A percentile compares a stretch with the other conserved stretches of the same genome.
Evolutionary conservation across 2,888 invertebrate species (phyloP).

Genomic region (Exocentrus adspersus): DNA sequence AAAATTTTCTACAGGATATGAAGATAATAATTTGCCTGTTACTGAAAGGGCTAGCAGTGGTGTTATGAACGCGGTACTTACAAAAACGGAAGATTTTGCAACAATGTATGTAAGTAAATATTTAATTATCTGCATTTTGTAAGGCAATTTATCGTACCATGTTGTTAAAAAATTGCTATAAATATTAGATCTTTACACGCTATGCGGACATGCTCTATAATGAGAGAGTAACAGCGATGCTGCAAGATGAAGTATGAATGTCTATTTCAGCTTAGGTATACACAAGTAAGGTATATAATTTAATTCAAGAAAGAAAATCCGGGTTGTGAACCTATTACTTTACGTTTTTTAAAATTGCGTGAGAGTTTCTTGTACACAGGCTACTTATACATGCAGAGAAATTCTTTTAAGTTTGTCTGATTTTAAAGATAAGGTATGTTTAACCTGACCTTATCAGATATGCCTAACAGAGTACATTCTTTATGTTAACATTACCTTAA

Average conservation of each 20-base stretch:
- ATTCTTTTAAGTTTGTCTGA: conserved; percentile 39
- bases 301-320: conserved; percentile 30
- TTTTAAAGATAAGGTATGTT: conserved; percentile 41
- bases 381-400: conserved; percentile 43
- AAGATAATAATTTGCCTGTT: no score
- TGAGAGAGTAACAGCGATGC: neutral
- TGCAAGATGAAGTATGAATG: neutral
- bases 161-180: no score
- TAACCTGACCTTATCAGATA: conserved; percentile 38
- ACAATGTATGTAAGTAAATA: no score
- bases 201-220: neutral
- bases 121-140: no score
- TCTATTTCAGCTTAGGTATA: neutral
- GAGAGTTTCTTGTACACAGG: conserved; percentile 20
- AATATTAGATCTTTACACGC: no score
- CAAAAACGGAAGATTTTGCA: no score
- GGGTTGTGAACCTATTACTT: conserved; percentile 33
- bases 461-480: conserved; percentile 25
- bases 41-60: no score
- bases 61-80: no score
- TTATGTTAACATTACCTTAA: conserved; percentile 27
- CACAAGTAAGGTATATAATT: neutral
- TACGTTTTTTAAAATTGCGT: conserved; percentile 27
- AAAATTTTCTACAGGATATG: no score
- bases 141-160: no score